Conservation (phyloP, 2,797 vertebrate genomes). For the Pseudochirops corinnae region DNA sequence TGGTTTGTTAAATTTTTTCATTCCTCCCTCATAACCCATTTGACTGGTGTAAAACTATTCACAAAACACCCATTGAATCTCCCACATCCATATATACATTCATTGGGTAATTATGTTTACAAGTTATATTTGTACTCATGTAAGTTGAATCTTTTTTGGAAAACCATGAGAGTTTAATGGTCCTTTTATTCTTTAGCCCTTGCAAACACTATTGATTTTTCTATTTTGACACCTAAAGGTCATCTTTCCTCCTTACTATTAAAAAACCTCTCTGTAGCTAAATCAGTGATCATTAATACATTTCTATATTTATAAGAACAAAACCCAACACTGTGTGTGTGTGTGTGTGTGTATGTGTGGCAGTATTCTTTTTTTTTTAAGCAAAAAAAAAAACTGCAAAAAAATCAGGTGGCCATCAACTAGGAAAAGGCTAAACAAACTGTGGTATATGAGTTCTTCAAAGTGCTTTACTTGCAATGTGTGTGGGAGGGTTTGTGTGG, state of each 20-base stretch:
- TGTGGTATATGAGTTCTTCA: not conserved
- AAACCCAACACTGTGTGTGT: not conserved
- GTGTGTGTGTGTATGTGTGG: not conserved
- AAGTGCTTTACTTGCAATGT: not conserved
- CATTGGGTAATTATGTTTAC: constrained; percentile 43
- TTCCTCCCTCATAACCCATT: not conserved
- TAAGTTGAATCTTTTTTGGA: not conserved
- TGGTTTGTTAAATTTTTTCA: constrained; percentile 56
- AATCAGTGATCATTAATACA: constrained; percentile 13
- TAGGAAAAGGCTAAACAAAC: not conserved
- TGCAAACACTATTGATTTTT: constrained; percentile 54
- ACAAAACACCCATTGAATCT: constrained; percentile 7
- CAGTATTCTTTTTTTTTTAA: no score
- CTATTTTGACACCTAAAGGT: constrained; percentile 41
- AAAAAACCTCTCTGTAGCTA: constrained; percentile 22
- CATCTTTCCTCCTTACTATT: not conserved
- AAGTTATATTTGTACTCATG: constrained; percentile 43
- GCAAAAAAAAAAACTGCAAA: not conserved
- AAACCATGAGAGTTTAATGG: constrained; percentile 15
- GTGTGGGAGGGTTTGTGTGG: no score
- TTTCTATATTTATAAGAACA: not conserved
- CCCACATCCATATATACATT: constrained; percentile 46
- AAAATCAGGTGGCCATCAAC: not conserved
- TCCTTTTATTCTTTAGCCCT: constrained; percentile 36
- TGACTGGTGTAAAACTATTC: constrained; percentile 51